Evolutionary conservation across 2,888 invertebrate species (phyloP).

Genomic region (Leistus spinibarbis): DNA sequence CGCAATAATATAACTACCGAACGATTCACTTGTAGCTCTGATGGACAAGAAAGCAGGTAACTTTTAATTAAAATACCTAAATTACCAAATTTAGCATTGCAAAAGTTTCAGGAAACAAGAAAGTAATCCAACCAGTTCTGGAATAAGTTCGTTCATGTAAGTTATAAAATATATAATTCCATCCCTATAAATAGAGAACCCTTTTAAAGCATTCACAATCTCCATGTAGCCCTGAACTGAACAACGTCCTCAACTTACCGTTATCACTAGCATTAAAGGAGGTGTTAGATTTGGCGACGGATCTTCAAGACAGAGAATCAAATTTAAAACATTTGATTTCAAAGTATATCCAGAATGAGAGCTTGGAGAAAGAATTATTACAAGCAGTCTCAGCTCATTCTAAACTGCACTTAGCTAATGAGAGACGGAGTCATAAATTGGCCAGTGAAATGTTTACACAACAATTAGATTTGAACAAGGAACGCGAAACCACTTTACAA

Average conservation of each 20-base stretch:
- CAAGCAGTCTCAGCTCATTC: conserved; percentile 46
- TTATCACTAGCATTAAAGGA: conserved; percentile 25
- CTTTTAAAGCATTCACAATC: neutral
- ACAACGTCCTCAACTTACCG: conserved; percentile 7
- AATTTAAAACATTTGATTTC: conserved; percentile 46
- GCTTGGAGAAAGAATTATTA: conserved; percentile 48
- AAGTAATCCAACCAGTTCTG: neutral
- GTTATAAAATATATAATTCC: neutral
- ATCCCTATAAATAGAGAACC: neutral
- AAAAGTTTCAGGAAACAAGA: no score
- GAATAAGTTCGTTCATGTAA: neutral
- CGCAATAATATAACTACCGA: no score
- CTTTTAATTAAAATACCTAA: no score
- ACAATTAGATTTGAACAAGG: conserved; percentile 48
- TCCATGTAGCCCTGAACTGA: neutral
- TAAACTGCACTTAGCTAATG: conserved; percentile 48
- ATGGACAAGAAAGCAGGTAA: no score
- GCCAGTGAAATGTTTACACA: conserved; percentile 51
- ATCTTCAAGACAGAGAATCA: conserved; percentile 47
- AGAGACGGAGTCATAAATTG: conserved; percentile 47
- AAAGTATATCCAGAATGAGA: conserved; percentile 47
- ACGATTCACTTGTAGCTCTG: no score
- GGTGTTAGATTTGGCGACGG: conserved; percentile 43
- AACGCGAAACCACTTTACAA: conserved; percentile 48
- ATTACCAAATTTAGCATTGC: no score